A percentile compares a stretch with the other conserved stretches of the same genome.
phyloP scores from a whole-genome alignment of 2,113 vertebrate genomes.

The Semnopithecus entellus region DNA sequence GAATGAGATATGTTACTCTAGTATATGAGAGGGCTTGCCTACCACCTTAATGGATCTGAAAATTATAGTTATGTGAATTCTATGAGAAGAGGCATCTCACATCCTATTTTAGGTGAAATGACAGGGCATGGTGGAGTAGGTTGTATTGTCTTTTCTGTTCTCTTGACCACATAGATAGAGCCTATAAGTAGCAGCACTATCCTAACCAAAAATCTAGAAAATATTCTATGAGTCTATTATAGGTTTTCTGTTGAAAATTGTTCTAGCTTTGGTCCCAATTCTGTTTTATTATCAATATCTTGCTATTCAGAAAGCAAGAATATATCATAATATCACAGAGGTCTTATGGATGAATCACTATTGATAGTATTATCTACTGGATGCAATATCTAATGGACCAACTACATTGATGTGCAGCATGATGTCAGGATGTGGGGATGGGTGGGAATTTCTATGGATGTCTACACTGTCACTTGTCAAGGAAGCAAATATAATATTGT shows the following conservation, averaged over 20 bases:
- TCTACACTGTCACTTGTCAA: neutral
- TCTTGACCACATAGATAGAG: neutral
- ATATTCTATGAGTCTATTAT: neutral
- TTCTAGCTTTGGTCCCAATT: neutral
- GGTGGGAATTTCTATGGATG: neutral
- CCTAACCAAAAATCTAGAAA: neutral
- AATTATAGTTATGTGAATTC: neutral
- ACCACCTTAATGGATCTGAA: neutral
- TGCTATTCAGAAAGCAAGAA: neutral
- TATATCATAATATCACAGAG: neutral
- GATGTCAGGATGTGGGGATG: neutral
- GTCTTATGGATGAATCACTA: neutral
- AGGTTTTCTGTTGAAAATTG: conserved; percentile 2
- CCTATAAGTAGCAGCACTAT: neutral
- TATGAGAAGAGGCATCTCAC: no score
- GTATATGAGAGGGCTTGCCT: neutral
- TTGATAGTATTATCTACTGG: neutral
- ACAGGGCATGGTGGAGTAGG: no score
- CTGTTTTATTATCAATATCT: neutral
- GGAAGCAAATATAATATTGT: neutral
- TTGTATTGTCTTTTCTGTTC: neutral
- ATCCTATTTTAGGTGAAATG: neutral
- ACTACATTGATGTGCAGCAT: neutral
- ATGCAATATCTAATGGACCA: no score
- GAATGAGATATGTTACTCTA: neutral